These are phyloP conservation scores for Osmerus eperlanus DNA, from an alignment of 2,113 vertebrate species.

Conservation along the genomic window DNA sequence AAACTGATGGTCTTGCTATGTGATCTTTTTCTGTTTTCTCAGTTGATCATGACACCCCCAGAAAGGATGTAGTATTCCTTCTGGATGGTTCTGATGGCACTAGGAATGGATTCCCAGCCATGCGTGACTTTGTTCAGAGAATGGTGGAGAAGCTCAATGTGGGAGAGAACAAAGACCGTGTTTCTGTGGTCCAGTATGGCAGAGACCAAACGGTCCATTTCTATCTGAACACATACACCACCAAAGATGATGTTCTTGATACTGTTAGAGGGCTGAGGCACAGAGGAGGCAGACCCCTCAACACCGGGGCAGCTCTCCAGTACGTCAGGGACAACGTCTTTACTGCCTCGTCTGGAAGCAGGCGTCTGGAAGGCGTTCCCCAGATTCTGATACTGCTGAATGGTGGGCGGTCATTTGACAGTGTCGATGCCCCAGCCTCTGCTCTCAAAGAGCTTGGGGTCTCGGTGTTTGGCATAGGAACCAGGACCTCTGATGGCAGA, in stretches of 20 bases:
- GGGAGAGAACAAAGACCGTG: conserved; percentile 36
- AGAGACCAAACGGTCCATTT: conserved; percentile 44
- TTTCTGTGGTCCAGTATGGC: conserved; percentile 51
- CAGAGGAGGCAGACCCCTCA: conserved; percentile 60
- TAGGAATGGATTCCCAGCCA: conserved; percentile 41
- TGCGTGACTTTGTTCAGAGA: conserved; percentile 41
- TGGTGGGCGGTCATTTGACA: too few relatives aligned
- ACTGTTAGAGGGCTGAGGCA: conserved; percentile 23
- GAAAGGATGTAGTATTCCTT: conserved; percentile 41
- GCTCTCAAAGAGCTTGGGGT: too few relatives aligned
- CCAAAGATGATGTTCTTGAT: conserved; percentile 37
- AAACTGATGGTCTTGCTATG: neutral
- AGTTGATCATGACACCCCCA: neutral
- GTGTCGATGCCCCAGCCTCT: too few relatives aligned
- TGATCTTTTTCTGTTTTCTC: neutral
- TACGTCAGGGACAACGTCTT: conserved; percentile 41
- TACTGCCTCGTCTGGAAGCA: conserved; percentile 26
- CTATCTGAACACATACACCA: conserved; percentile 41
- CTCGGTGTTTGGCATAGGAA: too few relatives aligned
- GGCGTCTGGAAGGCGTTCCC: neutral
- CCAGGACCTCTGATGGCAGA: too few relatives aligned
- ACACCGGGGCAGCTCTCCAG: conserved; percentile 24
- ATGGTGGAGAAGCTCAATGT: conserved; percentile 48
- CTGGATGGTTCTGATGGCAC: conserved; percentile 45
- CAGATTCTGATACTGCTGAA: too few relatives aligned